phyloP scores from a whole-genome alignment of 1,140 invertebrate genomes.

The Schlechtendalia chinensis region DNA sequence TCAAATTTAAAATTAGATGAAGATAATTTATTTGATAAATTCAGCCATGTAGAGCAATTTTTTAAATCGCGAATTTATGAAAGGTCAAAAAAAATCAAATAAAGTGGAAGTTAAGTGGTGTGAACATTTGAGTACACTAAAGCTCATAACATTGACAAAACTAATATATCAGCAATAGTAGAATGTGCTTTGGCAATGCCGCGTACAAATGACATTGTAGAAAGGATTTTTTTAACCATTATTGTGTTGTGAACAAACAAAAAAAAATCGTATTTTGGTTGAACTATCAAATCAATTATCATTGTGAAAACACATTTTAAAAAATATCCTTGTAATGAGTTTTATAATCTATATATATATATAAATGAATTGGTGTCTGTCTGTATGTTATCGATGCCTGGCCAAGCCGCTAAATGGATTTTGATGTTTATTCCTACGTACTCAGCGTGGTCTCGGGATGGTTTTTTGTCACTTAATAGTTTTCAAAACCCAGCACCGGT shows the following conservation, averaged over 20 bases:
- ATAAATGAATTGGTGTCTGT: no score
- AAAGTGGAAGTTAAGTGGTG: conserved; percentile 11
- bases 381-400: no score
- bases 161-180: conserved; percentile 6
- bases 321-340: conserved; percentile 15
- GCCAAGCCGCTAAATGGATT: no score
- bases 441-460: no score
- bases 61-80: conserved; percentile 6
- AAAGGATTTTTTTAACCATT: no score
- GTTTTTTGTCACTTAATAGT: no score
- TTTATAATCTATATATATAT: conserved; percentile 20
- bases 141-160: conserved; percentile 21
- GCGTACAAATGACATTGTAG: no score
- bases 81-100: conserved; percentile 15
- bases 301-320: conserved; percentile 27
- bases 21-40: conserved; percentile 24
- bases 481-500: no score
- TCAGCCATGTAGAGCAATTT: conserved; percentile 17
- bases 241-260: conserved; percentile 17
- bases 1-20: conserved; percentile 22
- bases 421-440: no score
- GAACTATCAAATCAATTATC: no score
- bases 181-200: conserved; percentile 8
- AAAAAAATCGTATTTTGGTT: conserved; percentile 24
- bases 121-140: conserved; percentile 15